Base-by-base conservation (phyloP, 2,797 vertebrate genomes). In the Microctenopoma steveboyesi region DNA sequence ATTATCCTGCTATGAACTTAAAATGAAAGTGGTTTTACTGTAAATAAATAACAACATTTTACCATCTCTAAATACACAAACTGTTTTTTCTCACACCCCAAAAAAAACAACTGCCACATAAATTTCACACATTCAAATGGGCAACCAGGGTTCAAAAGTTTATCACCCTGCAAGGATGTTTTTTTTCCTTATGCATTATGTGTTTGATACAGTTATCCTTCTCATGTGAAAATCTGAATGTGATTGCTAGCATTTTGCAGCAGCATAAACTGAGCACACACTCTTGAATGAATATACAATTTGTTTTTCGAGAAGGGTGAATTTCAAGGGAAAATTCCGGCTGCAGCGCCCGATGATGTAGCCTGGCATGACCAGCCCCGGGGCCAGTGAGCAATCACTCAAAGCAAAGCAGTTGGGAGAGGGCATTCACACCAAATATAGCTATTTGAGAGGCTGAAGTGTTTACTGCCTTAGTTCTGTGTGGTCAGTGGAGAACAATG, bases 41-140 rank as follows among this genome's bases (percentile, higher is more conserved):
- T 0, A 51, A 56, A 74, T 77, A 73, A 84, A 86, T 69, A 80
- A 70, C 43, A 64, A 47, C 72, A 68, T 71, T 62, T 76, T 48
- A 69, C 68, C 64, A 49, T 83, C 72, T 62, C 58, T 61, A 71
- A 78, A 62, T 74, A 57, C 14, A 65, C 28, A 30, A 71, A 54
- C 51, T 7, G 4, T 35, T 30, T 53, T 22, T 18, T 52, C 14
- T 28, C 40, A 18, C 30, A 59, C 55, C 64, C 40, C 63, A 52
- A 55, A 40, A 25, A 69, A 59, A 59, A 60, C 67, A 12, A 15
- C 55, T 4, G 60, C 33, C 15, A 28, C 55, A 66, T 53, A 53
- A 60, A 75, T 65, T 63, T 62, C 47, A 58, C 51, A 61, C 55
- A 69, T 76, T 75, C 35, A 80, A 64, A 79, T 57, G 28, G 2